Evolutionary conservation across 2,113 vertebrate species (phyloP), one percentile per base, ranked within the genome.

Genomic region (Herpetotheres cachinnans): DNA sequence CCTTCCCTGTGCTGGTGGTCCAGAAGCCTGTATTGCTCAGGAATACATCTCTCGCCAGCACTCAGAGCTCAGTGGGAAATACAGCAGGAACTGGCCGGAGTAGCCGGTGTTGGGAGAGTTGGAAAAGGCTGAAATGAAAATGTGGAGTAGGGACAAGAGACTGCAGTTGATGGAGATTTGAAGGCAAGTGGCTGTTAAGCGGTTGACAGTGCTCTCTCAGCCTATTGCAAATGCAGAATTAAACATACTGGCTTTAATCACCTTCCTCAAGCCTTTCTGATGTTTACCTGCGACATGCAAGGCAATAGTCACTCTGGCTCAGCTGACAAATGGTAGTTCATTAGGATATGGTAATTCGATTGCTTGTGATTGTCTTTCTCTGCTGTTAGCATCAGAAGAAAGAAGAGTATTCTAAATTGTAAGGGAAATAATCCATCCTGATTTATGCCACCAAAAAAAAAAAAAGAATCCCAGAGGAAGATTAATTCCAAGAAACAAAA

Each of bases 291-390:
- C 69, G 91, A 62, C 25, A 16, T 34, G 34, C 40, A 66, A 86
- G 67, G 58, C 89, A 93, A 52, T 26, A 89, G 59, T 83, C 46
- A 44, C 42, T 49, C 27, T 78, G 50, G 44, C 46, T 94, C 13
- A 84, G 54, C 77, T 97, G 87, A 89, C n/a, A 85, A 95, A 91
- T 84, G 30, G 67, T 66, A 66, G 42, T 82, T 94, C 91, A 95
- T 91, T 94, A 91, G 73, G 63, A 73, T 93, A 81, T 83, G 77
- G 87, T 93, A 97, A 96, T 95, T 84, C 8, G 7, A 71, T 87
- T 91, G 84, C 65, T 84, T 95, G 59, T 82, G 59, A 62, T 84
- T 87, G 66, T 78, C 55, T 81, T 81, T 93, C 89, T 86, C 22
- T 32, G 7, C 47, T 87, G 50, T 91, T 67, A 82, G 69, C 78